phyloP scores from a whole-genome alignment of 1,140 invertebrate species.

The Pectinophora gossypiella region DNA sequence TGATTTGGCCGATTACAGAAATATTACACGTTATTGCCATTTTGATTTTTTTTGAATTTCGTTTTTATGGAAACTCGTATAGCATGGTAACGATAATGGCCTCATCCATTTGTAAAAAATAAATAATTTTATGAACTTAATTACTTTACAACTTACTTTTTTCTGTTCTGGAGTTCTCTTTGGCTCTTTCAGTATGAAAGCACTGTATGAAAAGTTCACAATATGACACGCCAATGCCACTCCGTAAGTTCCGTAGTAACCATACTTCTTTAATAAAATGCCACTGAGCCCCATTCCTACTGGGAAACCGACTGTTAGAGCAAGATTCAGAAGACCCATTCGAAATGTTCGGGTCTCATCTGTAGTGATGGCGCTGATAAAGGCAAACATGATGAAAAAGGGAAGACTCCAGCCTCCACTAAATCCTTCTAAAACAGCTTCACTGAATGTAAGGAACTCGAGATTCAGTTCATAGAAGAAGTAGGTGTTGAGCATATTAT shows the following conservation, averaged over 20 bases:
- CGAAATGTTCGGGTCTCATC: conserved; percentile 73
- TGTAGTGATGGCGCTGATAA: conserved; percentile 75
- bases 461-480: conserved; percentile 68
- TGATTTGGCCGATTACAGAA: too few species aligned
- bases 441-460: conserved; percentile 63
- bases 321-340: conserved; percentile 75
- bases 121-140: too few species aligned
- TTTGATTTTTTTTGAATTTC: too few species aligned
- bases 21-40: too few species aligned
- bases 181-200: conserved; percentile 70
- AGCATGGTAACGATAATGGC: too few species aligned
- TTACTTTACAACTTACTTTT: too few species aligned
- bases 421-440: conserved; percentile 69
- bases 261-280: conserved; percentile 48
- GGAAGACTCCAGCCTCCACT: conserved; percentile 73
- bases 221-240: conserved; percentile 40
- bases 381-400: conserved; percentile 74
- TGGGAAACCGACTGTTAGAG: conserved; percentile 66
- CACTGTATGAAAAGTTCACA: conserved; percentile 48
- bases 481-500: conserved; percentile 69
- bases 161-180: conserved; percentile 76
- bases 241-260: conserved; percentile 61
- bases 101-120: too few species aligned
- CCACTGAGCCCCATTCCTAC: conserved; percentile 66
- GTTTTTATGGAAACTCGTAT: too few species aligned